phyloP scores from a whole-genome alignment of 1,140 invertebrate species.

The Drosophila varians region DNA sequence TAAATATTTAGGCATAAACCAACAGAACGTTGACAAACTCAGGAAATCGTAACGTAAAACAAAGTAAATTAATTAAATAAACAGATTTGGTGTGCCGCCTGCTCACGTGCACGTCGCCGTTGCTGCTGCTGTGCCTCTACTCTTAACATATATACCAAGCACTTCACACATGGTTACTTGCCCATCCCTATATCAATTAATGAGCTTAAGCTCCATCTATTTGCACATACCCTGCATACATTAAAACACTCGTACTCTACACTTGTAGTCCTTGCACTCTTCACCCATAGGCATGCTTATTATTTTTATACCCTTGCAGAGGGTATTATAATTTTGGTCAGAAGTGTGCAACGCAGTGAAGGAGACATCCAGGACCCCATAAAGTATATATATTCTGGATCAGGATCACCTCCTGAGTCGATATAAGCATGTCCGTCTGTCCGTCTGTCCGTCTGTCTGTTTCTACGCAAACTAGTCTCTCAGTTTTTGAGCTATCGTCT shows the following conservation, averaged over 20 bases:
- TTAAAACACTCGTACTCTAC: slow-evolving; percentile 18
- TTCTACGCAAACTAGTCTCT: too few relatives aligned
- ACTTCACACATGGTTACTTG: slow-evolving; percentile 8
- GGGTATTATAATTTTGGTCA: too few relatives aligned
- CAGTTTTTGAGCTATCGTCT: too few relatives aligned
- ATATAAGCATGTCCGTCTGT: too few relatives aligned
- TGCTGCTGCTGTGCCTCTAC: slow-evolving; percentile 52
- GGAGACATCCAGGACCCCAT: too few relatives aligned
- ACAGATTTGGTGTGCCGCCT: slow-evolving; percentile 55
- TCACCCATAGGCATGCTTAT: slow-evolving; percentile 16
- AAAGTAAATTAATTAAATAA: slow-evolving; percentile 30
- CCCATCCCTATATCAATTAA: slow-evolving; percentile 13
- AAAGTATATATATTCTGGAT: too few relatives aligned
- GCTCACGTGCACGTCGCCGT: slow-evolving; percentile 38
- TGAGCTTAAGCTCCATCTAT: slow-evolving; percentile 18
- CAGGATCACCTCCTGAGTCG: too few relatives aligned
- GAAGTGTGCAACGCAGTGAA: too few relatives aligned
- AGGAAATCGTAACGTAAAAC: slow-evolving; percentile 67
- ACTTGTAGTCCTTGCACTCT: slow-evolving; percentile 16
- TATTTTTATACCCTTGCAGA: too few relatives aligned
- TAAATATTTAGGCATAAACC: slow-evolving; percentile 26
- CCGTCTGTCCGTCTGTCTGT: too few relatives aligned
- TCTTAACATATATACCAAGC: slow-evolving; percentile 18
- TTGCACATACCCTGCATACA: slow-evolving; percentile 18
- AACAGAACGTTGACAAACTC: slow-evolving; percentile 60